Conservation (phyloP, 2,113 vertebrate species). For the Notothenia coriiceps region DNA sequence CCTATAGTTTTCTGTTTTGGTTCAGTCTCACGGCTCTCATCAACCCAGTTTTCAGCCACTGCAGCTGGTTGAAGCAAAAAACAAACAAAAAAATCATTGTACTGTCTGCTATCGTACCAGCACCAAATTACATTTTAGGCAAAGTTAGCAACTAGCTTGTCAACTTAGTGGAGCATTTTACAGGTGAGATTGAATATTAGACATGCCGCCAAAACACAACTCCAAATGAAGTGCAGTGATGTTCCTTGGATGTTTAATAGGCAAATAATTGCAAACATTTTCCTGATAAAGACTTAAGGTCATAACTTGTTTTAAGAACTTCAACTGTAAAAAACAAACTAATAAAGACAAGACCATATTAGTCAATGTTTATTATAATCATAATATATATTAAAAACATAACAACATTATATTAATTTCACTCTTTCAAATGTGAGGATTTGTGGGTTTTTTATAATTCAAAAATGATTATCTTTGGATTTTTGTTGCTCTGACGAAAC, state of each 20-base stretch:
- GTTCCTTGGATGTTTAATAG: too few species aligned
- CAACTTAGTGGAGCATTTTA: too few species aligned
- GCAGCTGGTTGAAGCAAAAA: neutral
- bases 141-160: neutral
- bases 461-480: neutral
- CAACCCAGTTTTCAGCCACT: neutral
- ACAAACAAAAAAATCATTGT: too few species aligned
- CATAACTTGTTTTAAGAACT: too few species aligned
- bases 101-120: neutral
- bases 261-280: too few species aligned
- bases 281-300: too few species aligned
- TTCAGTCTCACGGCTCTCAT: neutral
- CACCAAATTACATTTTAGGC: neutral
- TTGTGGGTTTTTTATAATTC: neutral
- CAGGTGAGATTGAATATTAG: neutral
- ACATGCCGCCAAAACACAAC: neutral
- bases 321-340: neutral
- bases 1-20: neutral
- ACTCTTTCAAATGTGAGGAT: neutral
- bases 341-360: neutral
- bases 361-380: neutral
- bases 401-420: neutral
- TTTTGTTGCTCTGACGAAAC: neutral
- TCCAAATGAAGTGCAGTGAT: too few species aligned
- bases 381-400: too few species aligned